Evolutionary conservation across 2,888 invertebrate species (phyloP), one percentile per base, ranked within the genome.

Genomic region (Ametastegia equiseti): DNA sequence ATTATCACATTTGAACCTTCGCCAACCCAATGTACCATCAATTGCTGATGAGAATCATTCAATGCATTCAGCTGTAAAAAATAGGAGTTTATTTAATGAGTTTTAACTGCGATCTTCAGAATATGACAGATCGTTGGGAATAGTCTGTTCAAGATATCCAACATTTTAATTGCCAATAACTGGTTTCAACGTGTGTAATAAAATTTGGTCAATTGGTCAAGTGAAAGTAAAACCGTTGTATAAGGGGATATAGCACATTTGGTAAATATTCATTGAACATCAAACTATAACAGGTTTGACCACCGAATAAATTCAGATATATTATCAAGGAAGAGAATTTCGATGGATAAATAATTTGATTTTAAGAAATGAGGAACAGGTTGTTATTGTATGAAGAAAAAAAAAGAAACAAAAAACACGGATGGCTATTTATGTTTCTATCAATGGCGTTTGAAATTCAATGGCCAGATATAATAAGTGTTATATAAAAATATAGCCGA

Each of bases 1-100:
- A 98, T 95, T 87, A 98, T 96, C 39, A 97, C 96, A 92, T 97
- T 95, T 83, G 97, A 97, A 27, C 96, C 95, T 91, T 97, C 96
- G 36, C 98, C 97, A 13, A 97, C 96, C 98, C 98, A 98, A 91
- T 97, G 97, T 11, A 98, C 97, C 94, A 98, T 96, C 87, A 98
- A 92, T 90, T 97, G 97, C 88, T 97, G 96, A 90, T 98, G 98
- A 84, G 95, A 95, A 92, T 98, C 97, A 92, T 97, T 96, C 30
- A 98, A 93, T 81, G 94, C 93, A 84, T 94, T 95, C 79, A 95
- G 94, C 97, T 97, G 93, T 45, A 93, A 92, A 88, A 36, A 50
- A 73, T 27, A 11, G 19, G n/a, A 75, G 9, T 5, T 45, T 27
- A 2, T 50, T 33, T 4, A 36, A 54, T n/a, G 33, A 19, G 19